Evolutionary conservation across 2,888 invertebrate genomes (phyloP).

Genomic region (Macaria notata): DNA sequence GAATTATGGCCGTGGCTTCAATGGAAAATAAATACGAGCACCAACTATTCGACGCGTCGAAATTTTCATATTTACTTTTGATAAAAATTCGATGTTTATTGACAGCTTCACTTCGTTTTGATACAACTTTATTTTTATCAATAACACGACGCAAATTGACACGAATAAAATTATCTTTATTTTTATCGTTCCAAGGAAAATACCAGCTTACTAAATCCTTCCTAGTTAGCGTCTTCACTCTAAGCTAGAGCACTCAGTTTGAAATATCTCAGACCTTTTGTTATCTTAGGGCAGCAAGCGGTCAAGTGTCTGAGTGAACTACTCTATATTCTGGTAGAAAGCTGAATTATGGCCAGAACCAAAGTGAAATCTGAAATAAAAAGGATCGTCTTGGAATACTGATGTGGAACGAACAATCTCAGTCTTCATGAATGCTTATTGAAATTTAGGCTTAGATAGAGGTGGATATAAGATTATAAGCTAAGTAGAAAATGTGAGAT

Average conservation of each 20-base stretch:
- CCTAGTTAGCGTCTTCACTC: no score
- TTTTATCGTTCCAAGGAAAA: background rate
- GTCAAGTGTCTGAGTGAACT: slow-evolving; percentile 5
- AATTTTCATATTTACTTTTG: slow-evolving; percentile 18
- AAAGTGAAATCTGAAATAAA: slow-evolving; percentile 7
- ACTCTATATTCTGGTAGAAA: slow-evolving; percentile 7
- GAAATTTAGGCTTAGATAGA: no score
- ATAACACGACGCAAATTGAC: no score
- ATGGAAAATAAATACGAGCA: slow-evolving; percentile 46
- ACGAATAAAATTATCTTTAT: background rate
- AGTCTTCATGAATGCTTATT: background rate
- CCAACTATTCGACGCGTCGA: slow-evolving; percentile 26
- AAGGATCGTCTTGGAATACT: slow-evolving; percentile 2
- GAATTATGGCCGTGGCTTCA: slow-evolving; percentile 45
- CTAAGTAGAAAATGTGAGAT: no score
- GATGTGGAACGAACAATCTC: background rate
- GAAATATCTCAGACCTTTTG: slow-evolving; percentile 11
- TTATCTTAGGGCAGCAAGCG: slow-evolving; percentile 10
- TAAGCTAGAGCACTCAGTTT: background rate
- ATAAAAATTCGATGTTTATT: background rate
- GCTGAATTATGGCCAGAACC: slow-evolving; percentile 3
- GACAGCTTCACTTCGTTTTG: no score
- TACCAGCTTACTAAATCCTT: no score
- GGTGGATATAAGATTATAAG: no score
- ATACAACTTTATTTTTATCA: no score